Percentiles rank a stretch among this genome's conserved stretches.
Conservation (phyloP, 1,140 invertebrate genomes). For the Eriosoma lanigerum region DNA sequence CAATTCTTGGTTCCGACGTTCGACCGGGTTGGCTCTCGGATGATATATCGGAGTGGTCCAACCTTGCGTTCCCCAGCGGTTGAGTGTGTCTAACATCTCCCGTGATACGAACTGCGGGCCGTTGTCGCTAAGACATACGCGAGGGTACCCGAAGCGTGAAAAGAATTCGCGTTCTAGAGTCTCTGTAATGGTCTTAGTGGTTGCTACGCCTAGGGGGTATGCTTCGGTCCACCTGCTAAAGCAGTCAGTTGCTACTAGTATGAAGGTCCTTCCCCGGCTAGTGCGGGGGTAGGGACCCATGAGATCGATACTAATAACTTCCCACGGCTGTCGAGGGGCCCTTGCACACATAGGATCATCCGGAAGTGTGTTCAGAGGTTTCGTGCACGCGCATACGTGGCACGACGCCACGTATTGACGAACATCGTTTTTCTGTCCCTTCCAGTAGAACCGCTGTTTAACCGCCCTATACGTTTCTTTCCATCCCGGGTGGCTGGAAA, state of each 20-base stretch:
- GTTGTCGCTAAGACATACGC: background rate
- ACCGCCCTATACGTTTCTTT: background rate
- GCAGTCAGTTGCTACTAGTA: background rate
- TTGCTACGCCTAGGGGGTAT: background rate
- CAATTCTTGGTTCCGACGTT: background rate
- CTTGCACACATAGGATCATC: background rate
- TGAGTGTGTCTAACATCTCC: background rate
- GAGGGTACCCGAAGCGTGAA: slow-evolving; percentile 1
- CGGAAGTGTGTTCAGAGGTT: background rate
- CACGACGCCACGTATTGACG: background rate
- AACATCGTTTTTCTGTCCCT: background rate
- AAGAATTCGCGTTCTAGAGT: background rate
- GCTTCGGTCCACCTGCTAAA: slow-evolving; percentile 7
- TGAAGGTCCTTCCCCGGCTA: too few species aligned
- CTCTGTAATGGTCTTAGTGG: background rate
- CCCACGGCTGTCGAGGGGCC: background rate
- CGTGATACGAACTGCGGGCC: background rate
- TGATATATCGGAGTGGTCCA: background rate
- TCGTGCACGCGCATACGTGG: background rate
- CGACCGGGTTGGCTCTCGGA: background rate
- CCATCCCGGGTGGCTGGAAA: background rate
- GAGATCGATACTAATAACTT: background rate
- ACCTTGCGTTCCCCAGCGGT: background rate
- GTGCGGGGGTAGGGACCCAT: background rate
- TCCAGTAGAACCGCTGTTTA: background rate